These are phyloP conservation scores for Tenthredo notha DNA, from an alignment of 2,888 invertebrate genomes.

Conservation along the genomic window DNA sequence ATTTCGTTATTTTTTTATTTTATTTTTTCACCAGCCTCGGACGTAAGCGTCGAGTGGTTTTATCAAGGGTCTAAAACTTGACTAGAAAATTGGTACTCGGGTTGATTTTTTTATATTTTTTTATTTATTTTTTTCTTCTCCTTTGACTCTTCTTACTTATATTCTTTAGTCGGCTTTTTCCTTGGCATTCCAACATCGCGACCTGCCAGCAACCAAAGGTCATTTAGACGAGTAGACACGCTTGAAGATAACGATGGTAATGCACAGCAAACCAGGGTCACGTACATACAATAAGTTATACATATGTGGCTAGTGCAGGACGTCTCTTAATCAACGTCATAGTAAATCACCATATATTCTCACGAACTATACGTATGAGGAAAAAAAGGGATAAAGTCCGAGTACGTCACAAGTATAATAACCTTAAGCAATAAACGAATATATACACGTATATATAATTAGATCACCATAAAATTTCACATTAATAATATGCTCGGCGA, in stretches of 20 bases:
- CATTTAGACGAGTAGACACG: slow-evolving; percentile 32
- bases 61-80: background rate
- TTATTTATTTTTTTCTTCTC: too few species aligned
- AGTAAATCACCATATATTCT: slow-evolving; percentile 19
- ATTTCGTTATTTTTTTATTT: background rate
- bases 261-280: slow-evolving; percentile 48
- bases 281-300: slow-evolving; percentile 21
- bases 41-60: background rate
- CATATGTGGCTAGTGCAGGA: background rate
- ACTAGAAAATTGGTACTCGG: background rate
- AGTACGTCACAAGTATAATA: slow-evolving; percentile 1
- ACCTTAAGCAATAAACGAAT: background rate
- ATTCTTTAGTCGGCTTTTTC: slow-evolving; percentile 2
- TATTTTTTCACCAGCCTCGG: background rate
- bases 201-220: slow-evolving; percentile 36
- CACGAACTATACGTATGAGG: background rate
- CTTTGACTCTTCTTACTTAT: background rate
- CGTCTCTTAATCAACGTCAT: slow-evolving; percentile 33
- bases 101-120: background rate
- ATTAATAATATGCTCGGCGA: background rate
- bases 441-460: background rate
- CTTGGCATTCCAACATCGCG: slow-evolving; percentile 38
- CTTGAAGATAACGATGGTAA: slow-evolving; percentile 38
- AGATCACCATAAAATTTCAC: background rate
- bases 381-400: slow-evolving; percentile 34